Evolutionary conservation across 2,888 invertebrate species (phyloP).

Genomic region (Acholoe squamosa): DNA sequence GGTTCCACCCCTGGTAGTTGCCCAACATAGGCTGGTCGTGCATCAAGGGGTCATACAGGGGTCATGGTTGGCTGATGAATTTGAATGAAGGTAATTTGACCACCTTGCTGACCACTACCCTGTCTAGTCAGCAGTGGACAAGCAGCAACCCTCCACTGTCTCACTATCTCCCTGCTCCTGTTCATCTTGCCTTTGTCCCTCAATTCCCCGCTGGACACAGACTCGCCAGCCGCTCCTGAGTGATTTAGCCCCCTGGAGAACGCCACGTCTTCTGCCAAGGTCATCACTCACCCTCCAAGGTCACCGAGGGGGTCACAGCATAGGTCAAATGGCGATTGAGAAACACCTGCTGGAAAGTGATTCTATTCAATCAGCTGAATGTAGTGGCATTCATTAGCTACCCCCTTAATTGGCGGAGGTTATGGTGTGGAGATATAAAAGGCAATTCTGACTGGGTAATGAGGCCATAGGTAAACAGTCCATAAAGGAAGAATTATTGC

Average conservation of each 20-base stretch:
- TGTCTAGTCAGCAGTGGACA: background rate
- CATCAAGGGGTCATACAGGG: constrained; percentile 3
- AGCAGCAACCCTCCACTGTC: background rate
- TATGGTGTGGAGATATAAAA: background rate
- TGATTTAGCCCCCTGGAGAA: background rate
- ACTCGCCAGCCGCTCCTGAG: background rate
- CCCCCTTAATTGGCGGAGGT: background rate
- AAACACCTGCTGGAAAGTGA: background rate
- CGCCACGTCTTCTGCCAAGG: background rate
- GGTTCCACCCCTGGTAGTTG: background rate
- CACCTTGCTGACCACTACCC: background rate
- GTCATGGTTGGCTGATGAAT: background rate
- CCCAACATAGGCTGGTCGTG: background rate
- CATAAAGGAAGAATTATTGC: constrained; percentile 20
- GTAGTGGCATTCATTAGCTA: background rate
- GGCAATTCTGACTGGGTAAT: background rate
- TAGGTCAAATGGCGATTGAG: background rate
- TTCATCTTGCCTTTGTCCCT: constrained; percentile 1
- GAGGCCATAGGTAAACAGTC: background rate
- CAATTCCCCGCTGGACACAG: background rate
- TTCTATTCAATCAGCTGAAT: background rate
- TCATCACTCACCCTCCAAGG: constrained; percentile 36
- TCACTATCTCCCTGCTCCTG: background rate
- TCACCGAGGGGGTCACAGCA: background rate
- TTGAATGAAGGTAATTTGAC: constrained; percentile 38